phyloP scores from a whole-genome alignment of 1,140 invertebrate genomes.

The Drosophila tropicalis region DNA sequence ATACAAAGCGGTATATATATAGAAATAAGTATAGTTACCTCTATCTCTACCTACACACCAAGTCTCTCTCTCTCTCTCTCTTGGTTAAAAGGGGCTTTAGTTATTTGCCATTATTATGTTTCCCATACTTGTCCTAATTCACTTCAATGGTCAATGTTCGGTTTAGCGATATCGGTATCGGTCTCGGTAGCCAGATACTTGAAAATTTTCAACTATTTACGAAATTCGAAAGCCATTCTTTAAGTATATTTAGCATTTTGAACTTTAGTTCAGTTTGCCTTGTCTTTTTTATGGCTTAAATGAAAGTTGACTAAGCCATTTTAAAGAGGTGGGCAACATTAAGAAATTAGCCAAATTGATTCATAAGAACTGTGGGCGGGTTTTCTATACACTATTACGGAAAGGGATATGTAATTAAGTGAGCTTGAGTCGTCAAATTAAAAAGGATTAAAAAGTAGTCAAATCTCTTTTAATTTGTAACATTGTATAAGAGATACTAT shows the following conservation, averaged over 20 bases:
- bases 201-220: background rate
- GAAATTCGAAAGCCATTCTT: constrained; percentile 12
- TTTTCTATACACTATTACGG: background rate
- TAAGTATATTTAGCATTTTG: background rate
- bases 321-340: constrained; percentile 32
- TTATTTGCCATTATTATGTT: constrained; percentile 30
- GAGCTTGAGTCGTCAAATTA: too few relatives aligned
- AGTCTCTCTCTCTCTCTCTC: too few relatives aligned
- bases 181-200: background rate
- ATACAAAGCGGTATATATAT: constrained; percentile 3
- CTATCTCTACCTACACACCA: background rate
- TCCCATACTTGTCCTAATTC: constrained; percentile 43
- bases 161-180: background rate
- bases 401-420: background rate
- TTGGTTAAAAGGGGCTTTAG: constrained; percentile 7
- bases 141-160: constrained; percentile 26
- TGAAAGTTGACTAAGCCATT: constrained; percentile 26
- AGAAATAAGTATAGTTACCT: constrained; percentile 4
- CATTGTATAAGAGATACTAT: too few relatives aligned
- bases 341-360: constrained; percentile 3
- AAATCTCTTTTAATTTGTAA: too few relatives aligned
- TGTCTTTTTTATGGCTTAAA: constrained; percentile 1
- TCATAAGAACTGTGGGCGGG: constrained; percentile 29
- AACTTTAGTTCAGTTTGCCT: background rate
- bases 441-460: too few relatives aligned